phyloP scores from a whole-genome alignment of 1,140 invertebrate genomes.

The Hermatobates lingyangjiaoensis region DNA sequence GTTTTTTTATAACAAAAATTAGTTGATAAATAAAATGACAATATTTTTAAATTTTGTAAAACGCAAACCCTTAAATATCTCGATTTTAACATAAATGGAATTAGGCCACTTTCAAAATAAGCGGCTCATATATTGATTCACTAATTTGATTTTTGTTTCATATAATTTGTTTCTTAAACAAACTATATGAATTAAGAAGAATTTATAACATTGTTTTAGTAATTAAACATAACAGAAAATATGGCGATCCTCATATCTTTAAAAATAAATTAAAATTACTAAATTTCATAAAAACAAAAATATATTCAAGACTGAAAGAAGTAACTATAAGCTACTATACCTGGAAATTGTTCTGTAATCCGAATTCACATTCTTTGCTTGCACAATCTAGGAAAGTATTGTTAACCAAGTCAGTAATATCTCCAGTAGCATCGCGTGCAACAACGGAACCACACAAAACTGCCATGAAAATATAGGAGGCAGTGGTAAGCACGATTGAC shows the following conservation, averaged over 20 bases:
- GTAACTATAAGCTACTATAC: too few relatives aligned
- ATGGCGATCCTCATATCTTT: not conserved
- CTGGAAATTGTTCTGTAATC: conserved; percentile 64
- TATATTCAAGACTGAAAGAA: too few relatives aligned
- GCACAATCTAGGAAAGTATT: conserved; percentile 31
- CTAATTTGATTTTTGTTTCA: too few relatives aligned
- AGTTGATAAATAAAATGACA: too few relatives aligned
- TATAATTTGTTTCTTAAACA: too few relatives aligned
- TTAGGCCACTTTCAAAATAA: too few relatives aligned
- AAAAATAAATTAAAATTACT: not conserved
- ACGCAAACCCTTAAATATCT: too few relatives aligned
- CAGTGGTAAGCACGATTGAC: conserved; percentile 65
- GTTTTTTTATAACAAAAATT: too few relatives aligned
- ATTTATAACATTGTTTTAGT: too few relatives aligned
- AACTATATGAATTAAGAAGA: not conserved
- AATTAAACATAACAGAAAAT: not conserved
- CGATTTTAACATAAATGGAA: too few relatives aligned
- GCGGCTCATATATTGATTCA: too few relatives aligned
- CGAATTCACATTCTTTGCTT: conserved; percentile 38
- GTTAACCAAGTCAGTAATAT: conserved; percentile 31
- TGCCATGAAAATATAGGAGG: conserved; percentile 68
- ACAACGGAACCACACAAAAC: conserved; percentile 52
- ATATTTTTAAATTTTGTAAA: too few relatives aligned
- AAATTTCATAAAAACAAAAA: not conserved
- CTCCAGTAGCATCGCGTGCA: conserved; percentile 54